Conservation (phyloP, 2,113 vertebrate species). For the Misgurnus anguillicaudatus region DNA sequence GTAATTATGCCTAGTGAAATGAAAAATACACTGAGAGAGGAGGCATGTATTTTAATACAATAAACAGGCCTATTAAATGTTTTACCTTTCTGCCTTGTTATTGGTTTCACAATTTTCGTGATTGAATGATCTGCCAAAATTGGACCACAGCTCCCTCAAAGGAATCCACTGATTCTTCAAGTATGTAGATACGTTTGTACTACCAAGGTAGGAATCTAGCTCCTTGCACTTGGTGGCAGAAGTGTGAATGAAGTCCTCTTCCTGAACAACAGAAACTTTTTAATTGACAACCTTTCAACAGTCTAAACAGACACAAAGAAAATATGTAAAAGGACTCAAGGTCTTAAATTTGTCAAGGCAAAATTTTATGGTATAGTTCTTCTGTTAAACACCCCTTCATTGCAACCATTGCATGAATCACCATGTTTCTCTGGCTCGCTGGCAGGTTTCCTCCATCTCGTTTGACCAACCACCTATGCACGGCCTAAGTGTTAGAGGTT, state of each 20-base stretch:
- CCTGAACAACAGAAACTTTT: conserved; percentile 6
- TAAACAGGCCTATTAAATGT: neutral
- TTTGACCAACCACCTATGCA: neutral
- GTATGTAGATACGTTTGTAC: conserved; percentile 37
- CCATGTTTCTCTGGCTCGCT: neutral
- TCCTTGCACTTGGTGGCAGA: conserved; percentile 32
- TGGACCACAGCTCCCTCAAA: conserved; percentile 38
- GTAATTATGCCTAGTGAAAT: too few species aligned
- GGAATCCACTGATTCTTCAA: conserved; percentile 40
- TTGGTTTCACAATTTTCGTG: conserved; percentile 45
- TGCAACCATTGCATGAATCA: neutral
- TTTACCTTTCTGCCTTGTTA: conserved; percentile 47
- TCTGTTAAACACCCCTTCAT: conserved; percentile 6
- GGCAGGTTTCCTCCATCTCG: neutral
- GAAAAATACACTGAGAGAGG: too few species aligned
- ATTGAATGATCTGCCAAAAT: conserved; percentile 39
- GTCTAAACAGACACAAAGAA: too few species aligned
- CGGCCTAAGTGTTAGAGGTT: neutral
- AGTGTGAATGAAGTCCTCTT: conserved; percentile 35
- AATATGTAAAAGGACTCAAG: too few species aligned
- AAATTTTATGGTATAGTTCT: conserved; percentile 2
- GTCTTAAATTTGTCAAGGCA: neutral
- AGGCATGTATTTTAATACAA: too few species aligned
- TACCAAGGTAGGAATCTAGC: conserved; percentile 28
- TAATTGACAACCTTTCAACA: too few species aligned